These are phyloP conservation scores for Garra rufa DNA, from an alignment of 2,113 vertebrate genomes.

Conservation along the genomic window DNA sequence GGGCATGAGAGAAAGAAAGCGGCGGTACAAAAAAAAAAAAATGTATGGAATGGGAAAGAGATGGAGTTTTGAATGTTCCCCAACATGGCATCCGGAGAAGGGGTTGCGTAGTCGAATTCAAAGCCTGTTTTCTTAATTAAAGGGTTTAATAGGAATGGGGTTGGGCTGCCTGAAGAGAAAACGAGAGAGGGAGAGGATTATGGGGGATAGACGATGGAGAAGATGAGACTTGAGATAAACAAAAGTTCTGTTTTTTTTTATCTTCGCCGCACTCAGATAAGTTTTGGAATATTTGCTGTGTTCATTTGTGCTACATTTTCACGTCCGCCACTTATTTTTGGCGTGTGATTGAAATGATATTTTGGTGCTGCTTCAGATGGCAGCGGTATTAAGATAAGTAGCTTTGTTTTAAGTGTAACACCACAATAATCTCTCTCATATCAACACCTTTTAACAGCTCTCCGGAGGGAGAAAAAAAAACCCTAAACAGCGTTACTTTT, in stretches of 20 bases:
- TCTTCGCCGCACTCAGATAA: conserved; percentile 42
- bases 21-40: conserved; percentile 43
- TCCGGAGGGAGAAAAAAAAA: not conserved
- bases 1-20: conserved; percentile 46
- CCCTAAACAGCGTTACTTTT: not conserved
- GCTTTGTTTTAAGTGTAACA: conserved; percentile 31
- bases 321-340: conserved; percentile 24
- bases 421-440: conserved; percentile 34
- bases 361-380: conserved; percentile 16
- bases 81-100: conserved; percentile 64
- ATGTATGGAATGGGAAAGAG: conserved; percentile 46
- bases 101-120: conserved; percentile 70
- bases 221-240: conserved; percentile 46
- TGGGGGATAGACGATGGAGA: conserved; percentile 29
- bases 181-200: conserved; percentile 35
- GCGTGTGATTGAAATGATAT: conserved; percentile 12
- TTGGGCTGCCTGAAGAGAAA: conserved; percentile 58
- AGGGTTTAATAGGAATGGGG: conserved; percentile 58
- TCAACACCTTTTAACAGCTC: conserved; percentile 15
- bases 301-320: conserved; percentile 16
- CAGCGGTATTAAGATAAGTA: conserved; percentile 19
- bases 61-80: conserved; percentile 57
- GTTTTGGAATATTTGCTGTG: conserved; percentile 26
- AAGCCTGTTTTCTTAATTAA: conserved; percentile 74
- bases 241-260: conserved; percentile 35